A percentile compares a stretch with the other conserved stretches of the same genome.
Conservation (phyloP, 92 coral and sea anemone species). For the Epizoanthus fatuus region DNA sequence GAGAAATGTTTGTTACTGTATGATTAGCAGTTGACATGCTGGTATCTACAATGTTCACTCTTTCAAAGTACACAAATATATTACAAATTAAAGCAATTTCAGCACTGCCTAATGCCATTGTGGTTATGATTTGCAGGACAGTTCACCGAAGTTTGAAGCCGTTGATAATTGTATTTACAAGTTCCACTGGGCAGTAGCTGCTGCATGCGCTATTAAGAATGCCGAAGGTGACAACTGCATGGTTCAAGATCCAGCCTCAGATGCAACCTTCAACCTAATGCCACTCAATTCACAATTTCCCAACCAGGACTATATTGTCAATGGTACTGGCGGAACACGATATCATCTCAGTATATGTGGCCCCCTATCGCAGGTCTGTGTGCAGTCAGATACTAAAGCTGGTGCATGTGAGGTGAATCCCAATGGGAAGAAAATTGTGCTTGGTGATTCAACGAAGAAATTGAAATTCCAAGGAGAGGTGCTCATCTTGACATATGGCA, state of each 20-base stretch:
- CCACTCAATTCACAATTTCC: slow-evolving; percentile 55
- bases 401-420: slow-evolving; percentile 73
- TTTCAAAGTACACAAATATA: not conserved
- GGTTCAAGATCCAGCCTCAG: slow-evolving; percentile 79
- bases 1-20: too few relatives aligned
- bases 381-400: slow-evolving; percentile 6
- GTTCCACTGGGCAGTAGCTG: slow-evolving; percentile 87
- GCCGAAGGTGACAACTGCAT: slow-evolving; percentile 71
- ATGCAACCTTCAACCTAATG: slow-evolving; percentile 76
- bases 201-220: slow-evolving; percentile 85
- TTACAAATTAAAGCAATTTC: too few relatives aligned
- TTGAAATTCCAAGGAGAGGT: slow-evolving; percentile 83
- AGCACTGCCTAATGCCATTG: too few relatives aligned
- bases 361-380: slow-evolving; percentile 13
- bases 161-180: slow-evolving; percentile 66
- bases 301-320: slow-evolving; percentile 25
- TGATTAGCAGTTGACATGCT: too few relatives aligned
- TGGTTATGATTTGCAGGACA: slow-evolving; percentile 45
- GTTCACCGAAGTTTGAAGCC: slow-evolving; percentile 67
- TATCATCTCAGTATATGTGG: slow-evolving; percentile 81
- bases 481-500: slow-evolving; percentile 74
- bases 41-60: not conserved
- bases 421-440: slow-evolving; percentile 45
- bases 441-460: slow-evolving; percentile 59
- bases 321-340: slow-evolving; percentile 36